phyloP scores from a whole-genome alignment of 2,888 invertebrate genomes.

The Sphaerophoria taeniata region DNA sequence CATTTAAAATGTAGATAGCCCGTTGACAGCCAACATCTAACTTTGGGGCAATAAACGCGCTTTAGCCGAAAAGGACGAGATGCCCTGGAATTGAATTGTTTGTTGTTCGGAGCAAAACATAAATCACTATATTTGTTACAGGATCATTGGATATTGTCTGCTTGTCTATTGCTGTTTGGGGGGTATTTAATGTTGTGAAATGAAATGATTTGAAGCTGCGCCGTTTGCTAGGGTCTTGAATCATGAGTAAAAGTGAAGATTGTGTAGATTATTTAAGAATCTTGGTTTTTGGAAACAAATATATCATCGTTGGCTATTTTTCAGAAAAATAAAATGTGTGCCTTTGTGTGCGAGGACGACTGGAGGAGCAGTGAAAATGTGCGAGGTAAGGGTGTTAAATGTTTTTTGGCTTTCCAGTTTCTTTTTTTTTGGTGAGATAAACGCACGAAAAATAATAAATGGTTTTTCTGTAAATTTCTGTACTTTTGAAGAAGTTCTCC shows the following conservation, averaged over 20 bases:
- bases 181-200: conserved; percentile 62
- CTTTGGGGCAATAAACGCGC: conserved; percentile 31
- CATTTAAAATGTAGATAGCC: conserved; percentile 64
- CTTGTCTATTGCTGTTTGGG: conserved; percentile 22
- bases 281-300: conserved; percentile 1
- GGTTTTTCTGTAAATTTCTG: neutral
- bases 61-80: conserved; percentile 11
- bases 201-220: conserved; percentile 63
- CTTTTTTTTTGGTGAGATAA: neutral
- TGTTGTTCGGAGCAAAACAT: conserved; percentile 61
- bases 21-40: conserved; percentile 64
- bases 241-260: neutral
- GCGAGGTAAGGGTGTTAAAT: neutral
- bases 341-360: neutral
- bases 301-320: conserved; percentile 57
- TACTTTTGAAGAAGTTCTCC: too few species aligned
- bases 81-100: conserved; percentile 66
- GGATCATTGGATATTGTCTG: conserved; percentile 39
- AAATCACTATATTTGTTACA: conserved; percentile 56
- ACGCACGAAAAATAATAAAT: neutral
- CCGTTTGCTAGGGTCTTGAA: neutral
- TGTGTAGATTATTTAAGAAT: conserved; percentile 53
- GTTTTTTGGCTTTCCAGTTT: neutral
- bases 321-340: conserved; percentile 42
- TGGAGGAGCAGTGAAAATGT: neutral